These are phyloP conservation scores for Zaprionus taronus DNA, from an alignment of 1,140 invertebrate species.

Conservation along the genomic window DNA sequence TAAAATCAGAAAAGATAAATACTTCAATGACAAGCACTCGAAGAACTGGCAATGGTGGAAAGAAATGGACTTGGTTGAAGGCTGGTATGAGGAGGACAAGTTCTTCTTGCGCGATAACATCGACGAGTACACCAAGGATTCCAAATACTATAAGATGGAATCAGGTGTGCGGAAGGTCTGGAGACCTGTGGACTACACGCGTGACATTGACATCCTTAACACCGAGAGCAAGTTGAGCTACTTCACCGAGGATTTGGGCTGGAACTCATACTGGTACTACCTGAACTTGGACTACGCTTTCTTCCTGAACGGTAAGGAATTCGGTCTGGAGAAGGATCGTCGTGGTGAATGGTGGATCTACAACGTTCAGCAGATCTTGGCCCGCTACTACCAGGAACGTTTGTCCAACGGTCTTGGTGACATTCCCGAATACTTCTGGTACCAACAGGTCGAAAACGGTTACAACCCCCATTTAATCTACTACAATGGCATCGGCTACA, in stretches of 20 bases:
- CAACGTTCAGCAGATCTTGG: conserved; percentile 87
- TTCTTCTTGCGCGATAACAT: conserved; percentile 66
- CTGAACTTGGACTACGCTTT: conserved; percentile 87
- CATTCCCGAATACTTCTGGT: conserved; percentile 86
- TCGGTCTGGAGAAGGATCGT: conserved; percentile 85
- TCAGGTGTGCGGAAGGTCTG: conserved; percentile 61
- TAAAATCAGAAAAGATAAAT: conserved; percentile 56
- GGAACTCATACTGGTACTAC: conserved; percentile 90
- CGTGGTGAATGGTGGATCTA: conserved; percentile 88
- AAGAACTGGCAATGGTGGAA: conserved; percentile 84
- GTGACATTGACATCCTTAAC: conserved; percentile 87
- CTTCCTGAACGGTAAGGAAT: conserved; percentile 86
- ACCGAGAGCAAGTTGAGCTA: conserved; percentile 87
- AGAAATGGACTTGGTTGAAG: conserved; percentile 51
- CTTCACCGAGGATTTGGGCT: conserved; percentile 90
- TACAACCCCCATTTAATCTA: conserved; percentile 88
- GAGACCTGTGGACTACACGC: conserved; percentile 86
- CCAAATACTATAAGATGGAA: conserved; percentile 49
- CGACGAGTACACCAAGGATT: conserved; percentile 46
- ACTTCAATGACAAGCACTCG: conserved; percentile 76
- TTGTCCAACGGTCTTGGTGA: conserved; percentile 87
- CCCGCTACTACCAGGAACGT: conserved; percentile 89
- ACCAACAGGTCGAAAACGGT: conserved; percentile 86
- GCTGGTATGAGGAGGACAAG: conserved; percentile 70
- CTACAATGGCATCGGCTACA: conserved; percentile 88